Conservation (phyloP, 2,113 vertebrate species). For the Tupaia chinensis region DNA sequence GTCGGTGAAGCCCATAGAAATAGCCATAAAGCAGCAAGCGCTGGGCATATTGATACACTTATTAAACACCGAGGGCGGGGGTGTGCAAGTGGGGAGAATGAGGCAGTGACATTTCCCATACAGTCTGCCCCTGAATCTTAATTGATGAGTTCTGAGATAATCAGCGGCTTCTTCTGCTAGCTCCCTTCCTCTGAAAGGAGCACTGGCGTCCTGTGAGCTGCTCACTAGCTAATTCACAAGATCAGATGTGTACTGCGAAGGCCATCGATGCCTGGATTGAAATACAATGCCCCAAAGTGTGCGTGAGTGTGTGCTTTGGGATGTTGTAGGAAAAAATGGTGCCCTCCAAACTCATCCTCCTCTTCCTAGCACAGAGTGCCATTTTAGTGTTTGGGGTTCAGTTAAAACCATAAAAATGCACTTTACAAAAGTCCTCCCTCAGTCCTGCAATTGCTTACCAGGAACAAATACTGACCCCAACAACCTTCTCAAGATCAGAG, state of each 20-base stretch:
- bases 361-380: background rate
- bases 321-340: background rate
- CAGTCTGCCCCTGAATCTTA: conserved; percentile 47
- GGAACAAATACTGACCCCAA: background rate
- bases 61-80: conserved; percentile 38
- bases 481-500: conserved; percentile 53
- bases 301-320: background rate
- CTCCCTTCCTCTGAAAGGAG: conserved; percentile 1
- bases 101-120: conserved; percentile 11
- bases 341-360: background rate
- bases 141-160: conserved; percentile 11
- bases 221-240: background rate
- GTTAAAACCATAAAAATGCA: background rate
- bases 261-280: background rate
- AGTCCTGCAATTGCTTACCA: background rate
- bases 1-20: conserved; percentile 26
- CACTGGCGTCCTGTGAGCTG: conserved; percentile 8
- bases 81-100: background rate
- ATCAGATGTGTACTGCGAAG: background rate
- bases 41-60: background rate
- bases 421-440: background rate
- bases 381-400: background rate
- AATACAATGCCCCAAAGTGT: background rate
- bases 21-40: conserved; percentile 5
- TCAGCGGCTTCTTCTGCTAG: background rate